These are phyloP conservation scores for Cynaeus angustus DNA, from an alignment of 2,888 invertebrate genomes.

Conservation along the genomic window DNA sequence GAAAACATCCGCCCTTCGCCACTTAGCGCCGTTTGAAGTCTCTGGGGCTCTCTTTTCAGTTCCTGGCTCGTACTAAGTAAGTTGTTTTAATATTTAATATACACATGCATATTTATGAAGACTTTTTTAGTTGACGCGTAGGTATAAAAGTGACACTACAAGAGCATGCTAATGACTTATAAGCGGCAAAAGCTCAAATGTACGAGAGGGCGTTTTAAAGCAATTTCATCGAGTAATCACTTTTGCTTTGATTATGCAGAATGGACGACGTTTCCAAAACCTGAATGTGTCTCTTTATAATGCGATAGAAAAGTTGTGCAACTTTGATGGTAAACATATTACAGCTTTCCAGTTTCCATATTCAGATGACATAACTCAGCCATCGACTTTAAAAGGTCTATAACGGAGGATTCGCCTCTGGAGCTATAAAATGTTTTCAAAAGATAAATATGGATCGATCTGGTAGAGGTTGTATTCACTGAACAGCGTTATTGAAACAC, in stretches of 20 bases:
- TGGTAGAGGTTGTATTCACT: conserved; percentile 36
- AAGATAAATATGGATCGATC: conserved; percentile 57
- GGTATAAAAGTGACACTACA: conserved; percentile 44
- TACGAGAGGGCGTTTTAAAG: conserved; percentile 41
- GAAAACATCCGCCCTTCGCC: conserved; percentile 64
- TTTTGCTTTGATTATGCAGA: conserved; percentile 43
- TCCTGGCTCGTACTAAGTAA: conserved; percentile 56
- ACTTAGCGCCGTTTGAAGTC: conserved; percentile 70
- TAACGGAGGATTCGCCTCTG: conserved; percentile 53
- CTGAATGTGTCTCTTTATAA: conserved; percentile 47
- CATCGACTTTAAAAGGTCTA: conserved; percentile 55
- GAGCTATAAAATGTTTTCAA: conserved; percentile 54
- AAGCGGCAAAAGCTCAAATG: conserved; percentile 45
- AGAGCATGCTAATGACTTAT: conserved; percentile 47
- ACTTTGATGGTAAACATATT: conserved; percentile 63
- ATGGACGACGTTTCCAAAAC: conserved; percentile 1
- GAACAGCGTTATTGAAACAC: conserved; percentile 44
- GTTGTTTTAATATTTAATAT: conserved; percentile 69
- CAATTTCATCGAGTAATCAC: conserved; percentile 42
- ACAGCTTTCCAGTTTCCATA: conserved; percentile 58
- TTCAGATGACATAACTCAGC: conserved; percentile 55
- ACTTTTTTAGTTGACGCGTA: conserved; percentile 55
- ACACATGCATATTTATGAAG: conserved; percentile 68
- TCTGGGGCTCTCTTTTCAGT: conserved; percentile 59
- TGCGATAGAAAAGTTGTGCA: conserved; percentile 55